Base-by-base conservation (phyloP, 2,113 vertebrate genomes). In the Poecile atricapillus region DNA sequence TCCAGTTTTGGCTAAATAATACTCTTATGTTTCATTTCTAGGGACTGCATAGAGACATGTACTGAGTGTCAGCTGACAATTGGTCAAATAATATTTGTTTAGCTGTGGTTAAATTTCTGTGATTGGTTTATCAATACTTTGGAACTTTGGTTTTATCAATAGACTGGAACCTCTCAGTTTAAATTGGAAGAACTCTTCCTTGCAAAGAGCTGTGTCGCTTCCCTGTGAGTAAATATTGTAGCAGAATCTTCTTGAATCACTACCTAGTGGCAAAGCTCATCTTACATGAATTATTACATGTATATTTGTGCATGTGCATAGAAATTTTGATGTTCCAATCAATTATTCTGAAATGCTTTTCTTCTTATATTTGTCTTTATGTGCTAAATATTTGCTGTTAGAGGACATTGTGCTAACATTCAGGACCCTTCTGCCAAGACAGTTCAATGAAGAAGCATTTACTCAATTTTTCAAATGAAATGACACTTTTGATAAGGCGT, bases 1-100 rank as follows among this genome's bases (percentile, higher is more conserved):
- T 62, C 64, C 53, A 30, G 10, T 82, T 84, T 85, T 59, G 64
- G 33, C 76, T 90, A 83, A 81, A 65, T 93, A 94, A 83, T 77
- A 56, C 41, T 95, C 41, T 65, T 55, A 59, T 22, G 31, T 70
- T 96, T 97, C 46, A 67, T 87, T 92, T 96, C 50, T 75, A 93
- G 68, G 58, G 85, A 63, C 37, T 49, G 6, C 30, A 53, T 58
- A 92, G 58, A 90, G 67, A 24, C 65, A 37, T 56, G 6, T 74
- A 41, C 30, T n/a, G 77, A 43, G 8, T 58, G 52, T 94, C 52
- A 83, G n/a, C 56, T 78, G 46, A 25, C 71, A 90, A 39, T 43
- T 63, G 64, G 33, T 71, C 35, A 75, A 74, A 49, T 67, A 70
- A 46, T 33, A 35, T 63, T 94, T 65, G 14, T 62, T 92, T 62